Base-by-base conservation (phyloP, 2,113 vertebrate genomes). In the Mohoua ochrocephala region DNA sequence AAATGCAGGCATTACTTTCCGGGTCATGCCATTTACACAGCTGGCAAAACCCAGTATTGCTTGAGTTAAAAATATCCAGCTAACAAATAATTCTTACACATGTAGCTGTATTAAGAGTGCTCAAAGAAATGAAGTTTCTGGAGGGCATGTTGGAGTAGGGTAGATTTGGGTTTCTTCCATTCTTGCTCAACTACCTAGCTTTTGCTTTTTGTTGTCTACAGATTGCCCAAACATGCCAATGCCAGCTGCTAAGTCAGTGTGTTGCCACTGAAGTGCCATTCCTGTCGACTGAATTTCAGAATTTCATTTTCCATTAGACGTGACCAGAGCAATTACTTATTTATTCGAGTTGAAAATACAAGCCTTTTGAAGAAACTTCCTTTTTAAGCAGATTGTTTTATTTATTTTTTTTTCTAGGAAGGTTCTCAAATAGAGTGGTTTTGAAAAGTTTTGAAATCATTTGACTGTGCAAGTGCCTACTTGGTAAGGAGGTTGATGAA, bases 391-490 rank as follows among this genome's bases (percentile, higher is more conserved):
- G 44, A 86, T 52, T 41, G 31, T 20, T 86, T 96, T 84, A 26
- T 83, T 90, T 73, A 12, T 67, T 70, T 75, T 88, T 75, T 88
- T 87, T 84, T 63, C 74, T 87, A 64, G 83, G 35, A 89, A 60
- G 74, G 30, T 84, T 95, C 96, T 86, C 27, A 92, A 80, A 88
- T 49, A 84, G 67, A 77, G 41, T 77, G 59, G 42, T 81, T 95
- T 86, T 93, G 91, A 91, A 92, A 95, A 93, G 73, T 93, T 93
- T 91, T 89, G 83, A 87, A 95, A 93, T 70, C 2, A 2, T 95
- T 93, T 88, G 80, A 92, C 84, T 70, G 57, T 90, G 91, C 83
- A 94, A 93, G 94, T 93, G 94, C 91, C 92, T 91, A 80, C 49
- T 65, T n/a, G 73, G 64, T 91, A 78, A 95, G 63, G 56, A 91